phyloP scores from a whole-genome alignment of 2,113 vertebrate genomes.

The Amphiprion percula region DNA sequence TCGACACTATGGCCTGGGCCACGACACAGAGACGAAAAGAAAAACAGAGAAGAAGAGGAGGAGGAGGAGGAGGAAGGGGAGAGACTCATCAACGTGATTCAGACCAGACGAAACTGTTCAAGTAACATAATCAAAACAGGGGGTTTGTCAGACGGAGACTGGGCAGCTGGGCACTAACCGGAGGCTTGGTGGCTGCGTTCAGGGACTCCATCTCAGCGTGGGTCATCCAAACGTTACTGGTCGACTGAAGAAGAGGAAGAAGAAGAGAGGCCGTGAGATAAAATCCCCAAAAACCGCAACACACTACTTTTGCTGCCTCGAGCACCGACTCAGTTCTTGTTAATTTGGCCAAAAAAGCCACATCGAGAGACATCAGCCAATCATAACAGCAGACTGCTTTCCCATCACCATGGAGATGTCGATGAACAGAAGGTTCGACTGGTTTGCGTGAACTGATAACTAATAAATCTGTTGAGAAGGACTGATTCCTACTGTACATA shows the following conservation, averaged over 20 bases:
- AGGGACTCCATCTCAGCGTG: conserved; percentile 96
- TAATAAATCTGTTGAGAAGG: not conserved
- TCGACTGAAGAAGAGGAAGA: conserved; percentile 83
- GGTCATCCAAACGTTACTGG: conserved; percentile 97
- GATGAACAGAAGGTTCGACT: not conserved
- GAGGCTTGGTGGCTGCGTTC: conserved; percentile 90
- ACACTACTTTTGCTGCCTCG: not conserved
- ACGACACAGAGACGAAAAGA: conserved; percentile 61
- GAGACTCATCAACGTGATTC: conserved; percentile 76
- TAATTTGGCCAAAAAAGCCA: conserved; percentile 7
- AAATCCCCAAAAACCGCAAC: not conserved
- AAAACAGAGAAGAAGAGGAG: conserved; percentile 35
- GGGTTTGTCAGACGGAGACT: conserved; percentile 1
- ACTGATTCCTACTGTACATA: conserved; percentile 1
- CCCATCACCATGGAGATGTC: conserved; percentile 1
- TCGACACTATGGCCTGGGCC: conserved; percentile 81
- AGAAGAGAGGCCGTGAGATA: not conserved
- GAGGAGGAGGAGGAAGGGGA: conserved; percentile 64
- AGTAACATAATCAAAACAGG: conserved; percentile 24
- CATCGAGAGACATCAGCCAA: conserved; percentile 5
- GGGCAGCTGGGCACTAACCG: conserved; percentile 83
- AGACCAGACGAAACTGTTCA: conserved; percentile 40
- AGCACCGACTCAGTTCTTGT: conserved; percentile 1
- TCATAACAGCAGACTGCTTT: conserved; percentile 29
- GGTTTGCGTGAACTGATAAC: not conserved